Base-by-base conservation (phyloP, 2,888 invertebrate genomes). In the Platerodrilus igneus region DNA sequence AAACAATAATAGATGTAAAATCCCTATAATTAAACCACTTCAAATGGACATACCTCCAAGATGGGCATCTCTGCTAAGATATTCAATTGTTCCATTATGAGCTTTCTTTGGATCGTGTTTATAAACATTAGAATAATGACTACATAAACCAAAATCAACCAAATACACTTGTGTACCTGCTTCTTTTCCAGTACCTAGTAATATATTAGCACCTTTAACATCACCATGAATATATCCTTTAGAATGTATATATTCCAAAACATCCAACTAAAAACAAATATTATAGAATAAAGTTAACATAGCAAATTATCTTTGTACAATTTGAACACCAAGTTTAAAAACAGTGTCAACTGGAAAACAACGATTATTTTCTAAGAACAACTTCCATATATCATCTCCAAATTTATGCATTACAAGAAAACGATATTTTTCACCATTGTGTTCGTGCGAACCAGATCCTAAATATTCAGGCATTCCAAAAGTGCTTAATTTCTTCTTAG, bases 51-150 rank as follows among this genome's bases (percentile, higher is more conserved):
- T 66, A 77, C 84, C 83, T 70, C 97, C 97, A 51, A 83, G 75
- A 70, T 99, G 99, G 3, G 95, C 95, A 74, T 99, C 99, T 43
- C 91, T 73, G 52, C 95, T 95, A 0, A 94, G 90, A 63, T 93
- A 99, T 61, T 97, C 94, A 44, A 95, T 86, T 0, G 99, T 99
- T 1, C 99, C 99, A 67, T 99, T 89, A 63, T 99, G 96, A 45
- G 92, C 93, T 63, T 83, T 86, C 55, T 88, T 88, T 0, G 89
- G 87, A 68, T 96, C 90, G 0, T 86, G 82, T 63, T 88, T 89
- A 63, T 86, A 92, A 3, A 55, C 60, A 0, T 81, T 82, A 2
- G 76, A 77, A 52, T 79, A 85, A 50, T 81, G 80, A 8, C 81
- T 78, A 0, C 92, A 94, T 21, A 97, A 71, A 0, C 97, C 97